Conservation (phyloP, 1,140 invertebrate species). For the Nomia melanderi region DNA sequence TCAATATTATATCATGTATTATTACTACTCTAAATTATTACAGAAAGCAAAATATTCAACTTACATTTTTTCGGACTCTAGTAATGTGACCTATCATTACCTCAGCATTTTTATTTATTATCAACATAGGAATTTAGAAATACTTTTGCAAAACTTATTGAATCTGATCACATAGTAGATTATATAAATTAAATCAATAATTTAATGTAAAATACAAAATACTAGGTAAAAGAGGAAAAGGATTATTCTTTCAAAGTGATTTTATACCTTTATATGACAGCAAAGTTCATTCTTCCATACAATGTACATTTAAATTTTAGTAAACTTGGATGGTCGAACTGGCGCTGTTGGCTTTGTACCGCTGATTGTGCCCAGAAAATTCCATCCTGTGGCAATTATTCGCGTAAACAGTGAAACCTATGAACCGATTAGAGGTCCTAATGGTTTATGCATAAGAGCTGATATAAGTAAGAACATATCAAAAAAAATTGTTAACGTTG, state of each 20-base stretch:
- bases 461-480: conserved; percentile 80
- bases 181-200: background rate
- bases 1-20: no score
- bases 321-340: conserved; percentile 85
- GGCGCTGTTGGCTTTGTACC: conserved; percentile 90
- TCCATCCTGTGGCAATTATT: conserved; percentile 83
- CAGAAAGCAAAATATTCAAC: no score
- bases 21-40: no score
- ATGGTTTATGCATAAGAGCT: conserved; percentile 85
- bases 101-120: no score
- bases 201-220: no score
- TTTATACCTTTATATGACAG: no score
- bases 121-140: no score
- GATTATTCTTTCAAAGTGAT: background rate
- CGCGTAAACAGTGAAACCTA: conserved; percentile 83
- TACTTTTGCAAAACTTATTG: no score
- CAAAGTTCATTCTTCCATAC: background rate
- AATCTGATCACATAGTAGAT: no score
- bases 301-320: conserved; percentile 77
- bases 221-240: background rate
- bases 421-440: conserved; percentile 82
- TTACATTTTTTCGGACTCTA: no score
- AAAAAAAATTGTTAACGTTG: background rate
- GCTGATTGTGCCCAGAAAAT: conserved; percentile 80
- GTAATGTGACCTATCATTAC: no score